These are phyloP conservation scores for Tylochromis polylepis DNA, from an alignment of 2,113 vertebrate genomes.

Conservation along the genomic window DNA sequence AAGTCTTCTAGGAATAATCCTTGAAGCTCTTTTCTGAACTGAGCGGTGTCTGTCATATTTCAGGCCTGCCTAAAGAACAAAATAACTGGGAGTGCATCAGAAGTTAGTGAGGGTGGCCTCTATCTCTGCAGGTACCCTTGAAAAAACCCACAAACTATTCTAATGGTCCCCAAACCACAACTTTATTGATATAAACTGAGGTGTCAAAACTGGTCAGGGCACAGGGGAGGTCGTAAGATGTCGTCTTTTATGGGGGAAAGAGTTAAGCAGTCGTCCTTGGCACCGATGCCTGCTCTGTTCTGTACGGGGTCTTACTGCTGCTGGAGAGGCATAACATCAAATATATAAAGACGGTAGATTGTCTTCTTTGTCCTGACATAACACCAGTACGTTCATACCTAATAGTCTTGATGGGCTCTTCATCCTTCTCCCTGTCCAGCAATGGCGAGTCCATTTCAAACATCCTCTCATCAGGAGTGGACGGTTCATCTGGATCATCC, in stretches of 20 bases:
- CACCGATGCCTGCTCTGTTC: no score
- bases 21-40: fast-evolving
- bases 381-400: conserved; percentile 71
- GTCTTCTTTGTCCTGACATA: neutral
- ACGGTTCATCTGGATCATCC: conserved; percentile 88
- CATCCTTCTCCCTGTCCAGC: conserved; percentile 88
- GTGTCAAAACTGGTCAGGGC: neutral
- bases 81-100: no score
- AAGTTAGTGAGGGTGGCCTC: neutral
- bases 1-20: neutral
- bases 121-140: neutral
- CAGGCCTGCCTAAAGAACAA: fast-evolving
- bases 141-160: neutral
- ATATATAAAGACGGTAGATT: neutral
- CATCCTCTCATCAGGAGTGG: conserved; percentile 93
- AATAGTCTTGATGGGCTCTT: conserved; percentile 89
- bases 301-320: no score
- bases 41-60: fast-evolving
- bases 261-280: neutral
- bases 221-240: neutral
- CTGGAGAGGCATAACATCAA: neutral
- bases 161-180: neutral
- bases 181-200: neutral
- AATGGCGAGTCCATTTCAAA: conserved; percentile 90
- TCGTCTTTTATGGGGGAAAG: neutral